A percentile compares a stretch with the other conserved stretches of the same genome.
Conservation (phyloP, 1,140 invertebrate species). For the Pogonus chalceus region DNA sequence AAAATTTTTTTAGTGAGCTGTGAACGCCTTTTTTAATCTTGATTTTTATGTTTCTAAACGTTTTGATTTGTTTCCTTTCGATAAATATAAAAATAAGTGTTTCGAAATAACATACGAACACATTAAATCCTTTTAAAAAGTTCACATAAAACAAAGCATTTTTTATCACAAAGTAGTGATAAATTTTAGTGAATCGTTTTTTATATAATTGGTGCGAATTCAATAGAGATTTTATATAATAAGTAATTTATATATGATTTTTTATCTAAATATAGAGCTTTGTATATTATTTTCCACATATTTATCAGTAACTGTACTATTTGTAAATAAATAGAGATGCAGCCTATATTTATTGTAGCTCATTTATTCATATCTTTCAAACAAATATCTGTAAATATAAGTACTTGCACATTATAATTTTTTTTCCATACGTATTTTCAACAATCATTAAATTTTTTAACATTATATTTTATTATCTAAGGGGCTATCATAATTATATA, state of each 20-base stretch:
- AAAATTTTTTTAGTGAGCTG: no score
- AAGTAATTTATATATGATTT: background rate
- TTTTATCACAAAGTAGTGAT: background rate
- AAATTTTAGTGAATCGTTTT: background rate
- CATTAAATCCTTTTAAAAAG: no score
- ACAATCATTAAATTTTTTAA: background rate
- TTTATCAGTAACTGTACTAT: background rate
- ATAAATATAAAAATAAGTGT: no score
- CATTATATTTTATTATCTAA: background rate
- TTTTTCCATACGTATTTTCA: background rate
- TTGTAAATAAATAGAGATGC: constrained; percentile 5
- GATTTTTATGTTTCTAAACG: no score
- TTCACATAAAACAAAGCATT: background rate
- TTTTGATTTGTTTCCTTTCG: no score
- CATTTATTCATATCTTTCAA: background rate
- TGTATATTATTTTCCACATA: background rate
- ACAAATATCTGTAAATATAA: background rate
- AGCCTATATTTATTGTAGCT: no score
- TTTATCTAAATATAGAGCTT: background rate
- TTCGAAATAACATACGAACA: no score
- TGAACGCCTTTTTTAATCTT: no score
- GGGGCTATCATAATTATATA: background rate
- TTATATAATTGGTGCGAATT: background rate
- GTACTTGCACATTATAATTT: background rate
- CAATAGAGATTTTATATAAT: background rate